A percentile compares a stretch with the other conserved stretches of the same genome.
Evolutionary conservation across 2,113 vertebrate genomes (phyloP).

Genomic region (Psettodes erumei): DNA sequence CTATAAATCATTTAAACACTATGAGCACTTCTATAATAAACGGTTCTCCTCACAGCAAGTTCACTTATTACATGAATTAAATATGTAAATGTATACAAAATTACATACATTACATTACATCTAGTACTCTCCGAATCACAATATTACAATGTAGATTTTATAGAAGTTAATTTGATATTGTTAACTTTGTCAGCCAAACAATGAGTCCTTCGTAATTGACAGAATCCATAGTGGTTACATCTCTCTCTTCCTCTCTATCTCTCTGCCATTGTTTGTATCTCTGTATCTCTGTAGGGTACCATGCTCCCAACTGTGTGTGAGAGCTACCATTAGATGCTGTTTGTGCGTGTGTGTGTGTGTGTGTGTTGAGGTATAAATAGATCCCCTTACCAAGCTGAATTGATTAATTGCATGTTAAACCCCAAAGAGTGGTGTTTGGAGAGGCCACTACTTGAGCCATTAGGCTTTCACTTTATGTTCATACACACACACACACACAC

Average conservation of each 20-base stretch:
- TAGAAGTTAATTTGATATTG: conserved; percentile 42
- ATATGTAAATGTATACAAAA: no score
- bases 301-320: conserved; percentile 35
- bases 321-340: conserved; percentile 76
- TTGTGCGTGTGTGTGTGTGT: conserved; percentile 67
- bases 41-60: no score
- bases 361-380: conserved; percentile 64
- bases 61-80: no score
- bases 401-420: conserved; percentile 79
- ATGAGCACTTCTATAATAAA: no score
- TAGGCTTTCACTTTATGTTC: conserved; percentile 67
- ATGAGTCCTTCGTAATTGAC: conserved; percentile 52
- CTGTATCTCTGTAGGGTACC: conserved; percentile 27
- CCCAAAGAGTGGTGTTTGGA: conserved; percentile 62
- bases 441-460: conserved; percentile 63
- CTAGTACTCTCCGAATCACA: no score
- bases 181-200: conserved; percentile 53
- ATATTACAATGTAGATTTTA: no score
- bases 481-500: conserved; percentile 15
- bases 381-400: conserved; percentile 72
- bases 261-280: conserved; percentile 18
- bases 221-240: conserved; percentile 42
- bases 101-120: no score
- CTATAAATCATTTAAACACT: no score
- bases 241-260: conserved; percentile 22